A percentile compares a stretch with the other conserved stretches of the same genome.
Evolutionary conservation across 1,140 invertebrate species (phyloP).

Genomic region (Meloidogyne exigua): DNA sequence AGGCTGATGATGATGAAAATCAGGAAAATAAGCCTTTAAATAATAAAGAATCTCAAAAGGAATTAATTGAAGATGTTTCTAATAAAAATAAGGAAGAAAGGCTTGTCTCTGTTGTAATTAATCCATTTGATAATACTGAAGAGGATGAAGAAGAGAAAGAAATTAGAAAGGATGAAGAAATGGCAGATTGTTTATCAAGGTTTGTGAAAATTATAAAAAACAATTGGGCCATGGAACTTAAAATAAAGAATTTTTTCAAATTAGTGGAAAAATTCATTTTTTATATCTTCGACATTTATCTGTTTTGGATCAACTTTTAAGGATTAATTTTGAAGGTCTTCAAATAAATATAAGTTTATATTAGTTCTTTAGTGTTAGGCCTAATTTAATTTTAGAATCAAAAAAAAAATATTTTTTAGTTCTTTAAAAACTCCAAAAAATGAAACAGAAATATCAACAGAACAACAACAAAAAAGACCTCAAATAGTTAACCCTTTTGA

Average conservation of each 20-base stretch:
- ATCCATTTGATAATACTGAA: background rate
- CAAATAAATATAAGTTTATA: no score
- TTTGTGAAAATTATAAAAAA: background rate
- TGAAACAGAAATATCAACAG: background rate
- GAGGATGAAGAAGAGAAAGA: conserved; percentile 1
- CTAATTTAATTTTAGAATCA: no score
- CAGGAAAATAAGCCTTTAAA: conserved; percentile 12
- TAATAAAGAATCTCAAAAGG: background rate
- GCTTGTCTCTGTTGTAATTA: background rate
- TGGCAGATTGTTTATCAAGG: background rate
- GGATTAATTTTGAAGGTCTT: no score
- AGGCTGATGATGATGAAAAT: background rate
- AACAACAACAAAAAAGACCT: background rate
- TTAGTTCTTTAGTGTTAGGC: no score
- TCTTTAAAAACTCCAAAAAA: background rate
- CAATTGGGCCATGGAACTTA: background rate
- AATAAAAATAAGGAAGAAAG: background rate
- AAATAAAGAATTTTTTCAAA: no score
- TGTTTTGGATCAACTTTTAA: no score
- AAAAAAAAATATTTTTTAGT: background rate
- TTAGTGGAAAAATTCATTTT: no score
- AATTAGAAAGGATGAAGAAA: background rate
- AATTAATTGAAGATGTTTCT: background rate
- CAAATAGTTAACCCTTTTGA: background rate
- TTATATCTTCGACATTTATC: no score